Evolutionary conservation across 2,888 invertebrate species (phyloP).

Genomic region (Cantharis flavilabris): DNA sequence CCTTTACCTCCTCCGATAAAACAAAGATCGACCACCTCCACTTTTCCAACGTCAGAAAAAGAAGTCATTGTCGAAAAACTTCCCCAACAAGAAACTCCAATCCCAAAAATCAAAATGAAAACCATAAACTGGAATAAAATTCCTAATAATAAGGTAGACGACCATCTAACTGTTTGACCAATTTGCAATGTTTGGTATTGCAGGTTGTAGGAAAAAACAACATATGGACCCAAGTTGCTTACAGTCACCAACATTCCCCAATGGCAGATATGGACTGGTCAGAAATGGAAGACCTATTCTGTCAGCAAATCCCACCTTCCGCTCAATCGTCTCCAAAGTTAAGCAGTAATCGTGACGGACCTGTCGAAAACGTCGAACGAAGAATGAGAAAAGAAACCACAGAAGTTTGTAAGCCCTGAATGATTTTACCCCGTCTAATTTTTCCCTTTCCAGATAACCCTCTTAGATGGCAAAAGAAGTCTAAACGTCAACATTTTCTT

Average conservation of each 20-base stretch:
- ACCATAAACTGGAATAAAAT: slow-evolving; percentile 98
- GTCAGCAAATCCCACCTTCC: slow-evolving; percentile 74
- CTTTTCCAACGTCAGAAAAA: slow-evolving; percentile 42
- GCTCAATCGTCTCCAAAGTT: slow-evolving; percentile 62
- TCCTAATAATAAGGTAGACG: slow-evolving; percentile 78
- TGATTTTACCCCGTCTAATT: slow-evolving; percentile 11
- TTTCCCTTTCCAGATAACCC: slow-evolving; percentile 68
- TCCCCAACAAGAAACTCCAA: slow-evolving; percentile 90
- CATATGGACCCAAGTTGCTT: slow-evolving; percentile 90
- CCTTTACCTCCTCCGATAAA: slow-evolving; percentile 53
- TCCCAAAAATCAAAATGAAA: slow-evolving; percentile 96
- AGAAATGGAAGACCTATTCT: slow-evolving; percentile 93
- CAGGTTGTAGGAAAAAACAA: slow-evolving; percentile 88
- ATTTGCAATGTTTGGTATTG: slow-evolving; percentile 23
- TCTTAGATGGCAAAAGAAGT: slow-evolving; percentile 92
- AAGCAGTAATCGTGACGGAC: slow-evolving; percentile 56
- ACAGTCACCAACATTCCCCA: slow-evolving; percentile 81
- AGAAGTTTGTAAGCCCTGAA: slow-evolving; percentile 59
- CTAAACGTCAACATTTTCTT: slow-evolving; percentile 97
- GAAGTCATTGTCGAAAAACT: slow-evolving; percentile 62
- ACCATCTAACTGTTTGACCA: background rate
- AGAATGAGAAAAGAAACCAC: slow-evolving; percentile 78
- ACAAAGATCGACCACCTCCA: slow-evolving; percentile 10
- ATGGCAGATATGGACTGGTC: slow-evolving; percentile 89
- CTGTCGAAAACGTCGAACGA: slow-evolving; percentile 58